Evolutionary conservation across 2,113 vertebrate species (phyloP).

Genomic region (Cyanocitta stelleri): DNA sequence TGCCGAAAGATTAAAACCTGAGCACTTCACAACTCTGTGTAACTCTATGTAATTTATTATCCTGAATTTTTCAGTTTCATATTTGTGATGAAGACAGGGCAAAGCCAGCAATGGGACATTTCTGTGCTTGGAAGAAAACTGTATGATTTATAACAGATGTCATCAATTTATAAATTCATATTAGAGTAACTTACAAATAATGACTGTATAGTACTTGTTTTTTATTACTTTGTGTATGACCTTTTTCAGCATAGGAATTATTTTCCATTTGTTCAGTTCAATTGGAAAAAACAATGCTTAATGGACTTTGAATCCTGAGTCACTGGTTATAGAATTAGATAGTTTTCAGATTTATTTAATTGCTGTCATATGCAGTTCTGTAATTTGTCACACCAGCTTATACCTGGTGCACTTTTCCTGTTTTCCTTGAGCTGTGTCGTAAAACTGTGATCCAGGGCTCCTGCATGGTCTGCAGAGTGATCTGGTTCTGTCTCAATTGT

Average conservation of each 20-base stretch:
- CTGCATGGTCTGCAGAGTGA: not conserved
- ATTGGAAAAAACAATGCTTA: not conserved
- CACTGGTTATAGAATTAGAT: not conserved
- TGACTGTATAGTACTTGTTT: not conserved
- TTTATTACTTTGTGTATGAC: not conserved
- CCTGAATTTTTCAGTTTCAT: not conserved
- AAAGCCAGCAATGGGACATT: not conserved
- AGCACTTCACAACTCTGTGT: not conserved
- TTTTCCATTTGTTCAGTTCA: slow-evolving; percentile 40
- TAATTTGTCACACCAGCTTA: not conserved
- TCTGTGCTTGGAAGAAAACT: not conserved
- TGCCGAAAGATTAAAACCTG: not conserved
- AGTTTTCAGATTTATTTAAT: not conserved
- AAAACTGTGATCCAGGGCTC: not conserved
- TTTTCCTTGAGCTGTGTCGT: not conserved
- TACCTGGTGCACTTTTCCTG: not conserved
- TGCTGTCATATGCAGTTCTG: not conserved
- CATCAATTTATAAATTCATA: slow-evolving; percentile 5
- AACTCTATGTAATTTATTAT: not conserved
- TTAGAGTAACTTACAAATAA: not conserved
- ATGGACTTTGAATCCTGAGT: slow-evolving; percentile 9
- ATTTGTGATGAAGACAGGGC: not conserved
- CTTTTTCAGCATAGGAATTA: slow-evolving; percentile 21
- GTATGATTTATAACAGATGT: slow-evolving; percentile 6
- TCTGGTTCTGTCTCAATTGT: not conserved